Evolutionary conservation across 2,797 vertebrate genomes (phyloP), one percentile per base, ranked within the genome.

Genomic region (Paedocypris micromegethes): DNA sequence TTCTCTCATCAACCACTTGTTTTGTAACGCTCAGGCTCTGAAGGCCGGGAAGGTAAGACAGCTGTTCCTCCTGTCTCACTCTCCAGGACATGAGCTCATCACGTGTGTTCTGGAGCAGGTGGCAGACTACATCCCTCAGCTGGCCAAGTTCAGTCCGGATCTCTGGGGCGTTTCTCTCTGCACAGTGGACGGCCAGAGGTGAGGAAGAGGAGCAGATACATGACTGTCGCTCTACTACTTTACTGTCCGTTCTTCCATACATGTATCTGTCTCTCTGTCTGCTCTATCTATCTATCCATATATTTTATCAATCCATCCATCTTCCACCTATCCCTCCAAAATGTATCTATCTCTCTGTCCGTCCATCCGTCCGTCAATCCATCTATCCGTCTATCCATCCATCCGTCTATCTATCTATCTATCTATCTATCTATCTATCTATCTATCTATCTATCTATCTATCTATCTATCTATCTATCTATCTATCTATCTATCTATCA

Each of bases 181-280:
- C 81, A 96, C 93, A 0, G 91, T 94, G 8, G 91, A 96, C 43
- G 93, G 93, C 68, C 94, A 96, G 83, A 90, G 93, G 94, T 88
- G 70, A 81, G 80, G 23, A 23, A 23, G 23, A 23, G 23, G 23
- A 23, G 23, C 23, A 56, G 55, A 49, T 38, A 38, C 2, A 3
- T 53, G 40, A 48, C 4, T 9, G 4, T 52, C 23, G 23, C 9
- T 52, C 46, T 40, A 43, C 9, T 59, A 23, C 23, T 23, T 23
- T 23, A 23, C 23, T 23, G 23, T 23, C 23, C 23, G 23, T 23
- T 1, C 23, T 23, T 23, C 23, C 23, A 23, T 23, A 23, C 23
- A 23, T 23, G 23, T 23, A 23, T 23, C 23, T 23, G 23, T 23
- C 23, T 23, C 23, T 23, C 23, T 23, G 23, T 23, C 23, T 23